These are phyloP conservation scores for Siniperca obscura DNA, from an alignment of 2,797 vertebrate species.

Conservation along the genomic window DNA sequence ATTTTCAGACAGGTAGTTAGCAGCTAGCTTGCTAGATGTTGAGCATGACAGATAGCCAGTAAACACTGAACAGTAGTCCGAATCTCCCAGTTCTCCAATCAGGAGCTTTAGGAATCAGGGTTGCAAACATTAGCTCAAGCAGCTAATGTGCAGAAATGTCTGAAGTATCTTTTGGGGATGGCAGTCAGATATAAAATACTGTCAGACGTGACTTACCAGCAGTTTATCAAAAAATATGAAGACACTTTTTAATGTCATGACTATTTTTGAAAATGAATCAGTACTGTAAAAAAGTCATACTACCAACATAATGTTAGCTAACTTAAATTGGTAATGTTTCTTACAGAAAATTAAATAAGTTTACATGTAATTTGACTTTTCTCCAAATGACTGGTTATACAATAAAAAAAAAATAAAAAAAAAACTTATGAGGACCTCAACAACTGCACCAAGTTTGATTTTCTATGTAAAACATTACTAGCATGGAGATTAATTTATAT, in stretches of 20 bases:
- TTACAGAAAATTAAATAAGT: not conserved
- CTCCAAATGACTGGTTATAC: not conserved
- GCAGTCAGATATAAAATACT: not conserved
- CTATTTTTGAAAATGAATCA: not conserved
- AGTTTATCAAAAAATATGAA: not conserved
- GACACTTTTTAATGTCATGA: not conserved
- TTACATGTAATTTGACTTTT: not conserved
- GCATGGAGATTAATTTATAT: not conserved
- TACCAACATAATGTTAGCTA: not conserved
- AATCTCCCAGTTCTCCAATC: not conserved
- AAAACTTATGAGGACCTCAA: not conserved
- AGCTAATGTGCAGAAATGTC: too few species aligned
- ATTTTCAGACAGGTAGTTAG: not conserved
- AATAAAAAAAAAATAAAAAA: too few species aligned
- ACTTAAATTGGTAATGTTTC: not conserved
- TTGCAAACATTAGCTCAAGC: not conserved
- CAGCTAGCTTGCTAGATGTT: not conserved
- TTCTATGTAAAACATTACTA: not conserved
- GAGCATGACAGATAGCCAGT: not conserved
- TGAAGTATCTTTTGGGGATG: too few species aligned
- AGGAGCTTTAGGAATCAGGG: not conserved
- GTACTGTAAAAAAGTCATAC: too few species aligned
- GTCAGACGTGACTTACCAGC: not conserved
- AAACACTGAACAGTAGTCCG: too few species aligned
- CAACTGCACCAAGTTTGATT: too few species aligned